These are phyloP conservation scores for Sebastes taczanowskii DNA, from an alignment of 2,797 vertebrate genomes.

Conservation along the genomic window DNA sequence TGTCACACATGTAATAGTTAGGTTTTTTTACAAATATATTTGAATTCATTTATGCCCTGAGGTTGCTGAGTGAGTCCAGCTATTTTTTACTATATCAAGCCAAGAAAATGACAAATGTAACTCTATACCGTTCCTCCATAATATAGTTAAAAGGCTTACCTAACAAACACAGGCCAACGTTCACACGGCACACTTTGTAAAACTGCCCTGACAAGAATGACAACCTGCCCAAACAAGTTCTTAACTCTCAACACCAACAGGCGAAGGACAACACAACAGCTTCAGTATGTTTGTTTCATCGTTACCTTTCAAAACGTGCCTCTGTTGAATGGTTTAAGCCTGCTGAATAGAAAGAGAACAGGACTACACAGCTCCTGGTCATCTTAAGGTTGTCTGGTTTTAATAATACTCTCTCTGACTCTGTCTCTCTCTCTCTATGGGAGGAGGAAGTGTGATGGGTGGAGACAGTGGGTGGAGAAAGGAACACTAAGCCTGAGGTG, in stretches of 20 bases:
- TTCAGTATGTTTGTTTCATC: background rate
- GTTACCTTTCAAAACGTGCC: conserved; percentile 35
- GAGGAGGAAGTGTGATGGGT: conserved; percentile 48
- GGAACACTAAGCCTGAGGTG: conserved; percentile 16
- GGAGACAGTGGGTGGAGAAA: conserved; percentile 64
- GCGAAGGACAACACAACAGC: background rate
- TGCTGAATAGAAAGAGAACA: background rate
- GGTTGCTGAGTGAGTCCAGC: background rate
- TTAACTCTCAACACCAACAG: conserved; percentile 9
- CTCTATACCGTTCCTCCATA: background rate
- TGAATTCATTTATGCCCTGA: background rate
- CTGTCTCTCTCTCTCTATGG: background rate
- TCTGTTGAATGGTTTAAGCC: background rate
- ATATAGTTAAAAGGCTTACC: background rate
- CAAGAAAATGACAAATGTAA: background rate
- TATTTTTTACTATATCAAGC: background rate
- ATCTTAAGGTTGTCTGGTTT: conserved; percentile 38
- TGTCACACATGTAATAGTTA: background rate
- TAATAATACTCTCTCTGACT: background rate
- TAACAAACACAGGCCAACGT: background rate
- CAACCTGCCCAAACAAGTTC: conserved; percentile 65
- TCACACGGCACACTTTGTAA: conserved; percentile 6
- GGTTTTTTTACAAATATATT: background rate
- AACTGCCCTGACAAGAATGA: conserved; percentile 39
- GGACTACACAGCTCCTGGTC: background rate